Percentiles rank a stretch among this genome's conserved stretches.
phyloP scores from a whole-genome alignment of 92 coral and sea anemone species.

The Virgularia gustaviana region DNA sequence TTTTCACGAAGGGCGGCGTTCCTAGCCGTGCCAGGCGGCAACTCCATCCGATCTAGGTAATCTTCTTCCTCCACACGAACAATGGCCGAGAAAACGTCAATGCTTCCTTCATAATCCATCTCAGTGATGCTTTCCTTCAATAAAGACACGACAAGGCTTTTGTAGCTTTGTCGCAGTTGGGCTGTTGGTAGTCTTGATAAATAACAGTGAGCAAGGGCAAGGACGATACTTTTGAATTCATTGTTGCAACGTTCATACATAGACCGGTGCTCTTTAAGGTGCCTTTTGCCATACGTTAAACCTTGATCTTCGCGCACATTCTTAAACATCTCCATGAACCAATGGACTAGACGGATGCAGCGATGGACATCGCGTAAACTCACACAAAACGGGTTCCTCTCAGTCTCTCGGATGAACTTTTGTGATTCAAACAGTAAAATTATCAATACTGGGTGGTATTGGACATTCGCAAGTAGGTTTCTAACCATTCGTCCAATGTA shows the following conservation, averaged over 20 bases:
- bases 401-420: constrained; percentile 62
- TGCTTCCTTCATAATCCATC: neutral
- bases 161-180: constrained; percentile 56
- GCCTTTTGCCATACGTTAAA: constrained; percentile 3
- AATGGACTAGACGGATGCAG: constrained; percentile 62
- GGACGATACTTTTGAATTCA: constrained; percentile 50
- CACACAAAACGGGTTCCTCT: constrained; percentile 73
- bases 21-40: constrained; percentile 88
- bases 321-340: constrained; percentile 61
- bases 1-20: constrained; percentile 97
- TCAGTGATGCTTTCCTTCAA: too few species aligned
- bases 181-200: constrained; percentile 77
- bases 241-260: constrained; percentile 34
- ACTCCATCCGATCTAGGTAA: constrained; percentile 90
- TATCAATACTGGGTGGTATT: constrained; percentile 45
- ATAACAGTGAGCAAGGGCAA: constrained; percentile 91
- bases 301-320: constrained; percentile 6
- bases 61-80: constrained; percentile 91
- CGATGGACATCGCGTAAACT: constrained; percentile 85
- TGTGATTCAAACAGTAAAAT: constrained; percentile 73
- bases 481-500: constrained; percentile 90
- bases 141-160: constrained; percentile 45
- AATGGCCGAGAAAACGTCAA: constrained; percentile 63
- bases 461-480: constrained; percentile 47
- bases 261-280: constrained; percentile 19